These are phyloP conservation scores for Cremastinae sp. DNA, from an alignment of 2,888 invertebrate species.

Conservation along the genomic window DNA sequence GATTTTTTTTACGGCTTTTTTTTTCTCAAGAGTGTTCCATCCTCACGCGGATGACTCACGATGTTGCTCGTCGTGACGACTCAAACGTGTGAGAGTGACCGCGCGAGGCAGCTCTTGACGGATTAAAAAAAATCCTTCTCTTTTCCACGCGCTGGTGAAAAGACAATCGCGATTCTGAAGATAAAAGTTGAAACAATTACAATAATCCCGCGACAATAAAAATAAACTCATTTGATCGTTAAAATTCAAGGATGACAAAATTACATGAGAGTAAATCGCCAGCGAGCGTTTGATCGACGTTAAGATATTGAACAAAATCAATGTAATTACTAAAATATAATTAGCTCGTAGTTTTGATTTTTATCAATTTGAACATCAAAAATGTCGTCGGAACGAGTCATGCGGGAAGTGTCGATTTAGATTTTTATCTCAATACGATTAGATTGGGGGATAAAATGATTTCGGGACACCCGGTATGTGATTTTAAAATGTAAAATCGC, in stretches of 20 bases:
- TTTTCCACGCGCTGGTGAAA: not conserved
- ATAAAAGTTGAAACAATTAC: not conserved
- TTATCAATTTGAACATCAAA: no score
- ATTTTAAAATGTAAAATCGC: not conserved
- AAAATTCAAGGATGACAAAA: not conserved
- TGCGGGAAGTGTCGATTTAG: no score
- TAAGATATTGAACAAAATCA: no score
- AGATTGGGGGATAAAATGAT: no score
- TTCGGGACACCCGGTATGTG: no score
- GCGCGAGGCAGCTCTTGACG: constrained; percentile 31
- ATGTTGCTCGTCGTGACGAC: constrained; percentile 35
- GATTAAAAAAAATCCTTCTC: not conserved
- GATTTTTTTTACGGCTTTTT: constrained; percentile 19
- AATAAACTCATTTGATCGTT: not conserved
- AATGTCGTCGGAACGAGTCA: no score
- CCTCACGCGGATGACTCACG: constrained; percentile 33
- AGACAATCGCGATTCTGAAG: not conserved
- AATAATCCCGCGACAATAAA: not conserved
- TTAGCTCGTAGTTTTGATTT: no score
- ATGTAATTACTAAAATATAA: no score
- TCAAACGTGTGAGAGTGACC: constrained; percentile 7
- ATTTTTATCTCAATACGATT: no score
- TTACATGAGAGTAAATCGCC: no score
- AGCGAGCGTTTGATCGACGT: no score
- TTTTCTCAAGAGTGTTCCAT: constrained; percentile 12